phyloP scores from a whole-genome alignment of 30 jellyfish, hydroid and myxozoan genomes.

The Pelagia noctiluca region DNA sequence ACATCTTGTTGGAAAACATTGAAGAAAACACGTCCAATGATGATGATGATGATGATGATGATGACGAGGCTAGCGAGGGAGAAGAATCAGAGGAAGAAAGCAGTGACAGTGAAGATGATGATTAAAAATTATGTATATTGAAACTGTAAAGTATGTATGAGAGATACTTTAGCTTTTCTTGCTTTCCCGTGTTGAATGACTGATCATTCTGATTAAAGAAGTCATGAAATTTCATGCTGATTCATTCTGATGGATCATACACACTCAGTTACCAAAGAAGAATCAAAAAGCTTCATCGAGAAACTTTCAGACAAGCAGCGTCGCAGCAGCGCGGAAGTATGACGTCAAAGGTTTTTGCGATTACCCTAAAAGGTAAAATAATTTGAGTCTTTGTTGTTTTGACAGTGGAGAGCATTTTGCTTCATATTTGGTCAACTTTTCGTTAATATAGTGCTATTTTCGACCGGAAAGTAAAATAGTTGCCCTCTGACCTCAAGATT shows the following conservation, averaged over 20 bases:
- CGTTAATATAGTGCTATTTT: slow-evolving; percentile 10
- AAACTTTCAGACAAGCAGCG: neutral
- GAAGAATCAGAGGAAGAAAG: slow-evolving; percentile 2
- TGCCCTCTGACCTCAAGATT: too few species aligned
- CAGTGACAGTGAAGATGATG: slow-evolving; percentile 8
- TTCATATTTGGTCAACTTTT: slow-evolving; percentile 10
- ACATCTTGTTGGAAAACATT: slow-evolving; percentile 7
- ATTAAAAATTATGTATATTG: neutral
- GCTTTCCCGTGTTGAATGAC: neutral
- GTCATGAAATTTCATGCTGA: neutral
- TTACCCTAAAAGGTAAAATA: neutral
- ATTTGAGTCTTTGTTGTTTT: neutral
- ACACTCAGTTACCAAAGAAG: slow-evolving; percentile 1
- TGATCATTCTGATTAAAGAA: neutral
- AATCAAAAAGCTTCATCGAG: neutral
- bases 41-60: slow-evolving; percentile 16
- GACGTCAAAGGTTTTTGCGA: neutral
- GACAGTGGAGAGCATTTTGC: slow-evolving; percentile 21
- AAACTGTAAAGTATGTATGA: neutral
- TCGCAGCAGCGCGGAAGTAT: neutral
- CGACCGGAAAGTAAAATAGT: neutral
- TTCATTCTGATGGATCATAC: neutral
- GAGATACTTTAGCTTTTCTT: neutral
- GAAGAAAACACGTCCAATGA: slow-evolving; percentile 18
- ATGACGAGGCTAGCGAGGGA: slow-evolving; percentile 5